Conservation (phyloP, 2,797 vertebrate species). For the Anomalospiza imberbis region DNA sequence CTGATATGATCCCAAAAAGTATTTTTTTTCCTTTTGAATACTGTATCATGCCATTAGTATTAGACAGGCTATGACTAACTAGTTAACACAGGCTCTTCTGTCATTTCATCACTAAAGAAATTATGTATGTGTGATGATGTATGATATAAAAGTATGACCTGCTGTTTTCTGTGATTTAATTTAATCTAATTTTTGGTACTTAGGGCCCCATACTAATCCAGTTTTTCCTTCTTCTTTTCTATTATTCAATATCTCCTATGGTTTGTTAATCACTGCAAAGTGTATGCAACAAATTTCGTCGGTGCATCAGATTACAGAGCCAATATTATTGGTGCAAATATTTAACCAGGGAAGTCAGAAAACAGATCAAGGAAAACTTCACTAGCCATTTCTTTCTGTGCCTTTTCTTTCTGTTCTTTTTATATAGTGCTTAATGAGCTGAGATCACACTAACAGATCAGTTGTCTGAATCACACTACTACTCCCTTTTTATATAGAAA, state of each 20-base stretch:
- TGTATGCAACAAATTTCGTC: neutral
- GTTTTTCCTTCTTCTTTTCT: neutral
- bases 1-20: neutral
- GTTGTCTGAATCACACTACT: neutral
- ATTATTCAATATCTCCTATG: neutral
- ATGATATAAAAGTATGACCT: neutral
- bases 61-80: neutral
- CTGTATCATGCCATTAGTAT: rapidly evolving
- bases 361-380: neutral
- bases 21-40: neutral
- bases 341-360: neutral
- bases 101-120: neutral
- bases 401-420: neutral
- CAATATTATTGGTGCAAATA: neutral
- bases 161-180: neutral
- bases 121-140: neutral
- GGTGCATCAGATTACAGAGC: neutral
- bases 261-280: neutral
- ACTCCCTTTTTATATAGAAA: neutral
- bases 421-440: neutral
- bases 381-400: neutral
- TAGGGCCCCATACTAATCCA: neutral
- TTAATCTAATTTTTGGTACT: neutral
- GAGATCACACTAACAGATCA: neutral
- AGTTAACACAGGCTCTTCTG: neutral